Evolutionary conservation across 2,888 invertebrate genomes (phyloP).

Genomic region (Alloplasta piceator): DNA sequence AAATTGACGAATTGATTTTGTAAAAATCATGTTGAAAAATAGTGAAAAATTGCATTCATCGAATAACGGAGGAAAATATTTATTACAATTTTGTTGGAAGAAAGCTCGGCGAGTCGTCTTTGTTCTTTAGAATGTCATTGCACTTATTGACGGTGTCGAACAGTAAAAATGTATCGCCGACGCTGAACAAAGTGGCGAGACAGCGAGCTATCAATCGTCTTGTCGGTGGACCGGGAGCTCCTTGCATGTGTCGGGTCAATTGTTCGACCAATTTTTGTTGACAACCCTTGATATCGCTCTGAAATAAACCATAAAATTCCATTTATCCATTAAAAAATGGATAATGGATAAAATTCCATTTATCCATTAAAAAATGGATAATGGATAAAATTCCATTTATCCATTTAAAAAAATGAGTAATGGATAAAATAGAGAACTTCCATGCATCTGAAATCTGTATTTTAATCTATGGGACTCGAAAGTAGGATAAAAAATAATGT

Average conservation of each 20-base stretch:
- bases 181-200: conserved; percentile 96
- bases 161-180: conserved; percentile 98
- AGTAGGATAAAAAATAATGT: no score
- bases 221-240: conserved; percentile 95
- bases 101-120: conserved; percentile 98
- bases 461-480: no score
- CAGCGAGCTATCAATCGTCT: conserved; percentile 95
- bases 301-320: conserved; percentile 69
- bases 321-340: background rate
- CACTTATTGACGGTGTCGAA: conserved; percentile 99
- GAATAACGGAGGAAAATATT: conserved; percentile 17
- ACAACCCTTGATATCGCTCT: conserved; percentile 98
- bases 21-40: conserved; percentile 8
- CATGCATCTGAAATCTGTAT: no score
- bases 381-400: no score
- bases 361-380: no score
- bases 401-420: no score
- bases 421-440: no score
- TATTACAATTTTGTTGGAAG: conserved; percentile 95
- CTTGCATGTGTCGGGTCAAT: conserved; percentile 94
- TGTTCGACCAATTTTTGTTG: conserved; percentile 98
- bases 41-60: background rate
- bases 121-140: conserved; percentile 98
- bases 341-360: no score
- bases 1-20: conserved; percentile 14